Percentiles rank a stretch among this genome's conserved stretches.
These are phyloP conservation scores for Archocentrus centrarchus DNA, from an alignment of 2,113 vertebrate species.

Conservation along the genomic window DNA sequence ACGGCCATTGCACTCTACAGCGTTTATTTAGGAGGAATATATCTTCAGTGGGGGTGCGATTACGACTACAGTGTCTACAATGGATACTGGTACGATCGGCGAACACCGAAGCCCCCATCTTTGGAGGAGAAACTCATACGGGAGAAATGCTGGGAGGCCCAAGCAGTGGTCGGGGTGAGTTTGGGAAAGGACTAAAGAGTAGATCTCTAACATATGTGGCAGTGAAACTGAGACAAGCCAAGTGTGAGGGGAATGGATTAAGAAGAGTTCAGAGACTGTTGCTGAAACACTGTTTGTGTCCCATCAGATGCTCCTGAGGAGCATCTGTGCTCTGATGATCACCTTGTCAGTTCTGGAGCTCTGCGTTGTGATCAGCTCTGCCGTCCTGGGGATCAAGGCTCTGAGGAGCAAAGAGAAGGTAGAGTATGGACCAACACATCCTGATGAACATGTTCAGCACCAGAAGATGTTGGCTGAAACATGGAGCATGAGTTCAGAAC, in stretches of 20 bases:
- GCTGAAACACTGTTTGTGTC: not conserved
- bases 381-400: conserved; percentile 63
- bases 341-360: conserved; percentile 62
- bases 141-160: conserved; percentile 10
- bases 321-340: conserved; percentile 60
- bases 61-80: fast-evolving
- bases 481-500: not conserved
- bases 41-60: fast-evolving
- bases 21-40: fast-evolving
- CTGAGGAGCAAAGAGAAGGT: conserved; percentile 51
- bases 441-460: not conserved
- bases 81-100: fast-evolving
- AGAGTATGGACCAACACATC: not conserved
- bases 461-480: not conserved
- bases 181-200: not conserved
- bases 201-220: too few relatives aligned
- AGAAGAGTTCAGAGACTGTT: too few relatives aligned
- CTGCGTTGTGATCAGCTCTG: conserved; percentile 62
- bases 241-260: too few relatives aligned
- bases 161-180: not conserved
- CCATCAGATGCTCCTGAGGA: conserved; percentile 19
- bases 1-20: conserved; percentile 57
- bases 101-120: not conserved
- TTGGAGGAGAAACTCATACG: fast-evolving
- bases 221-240: too few relatives aligned